Evolutionary conservation across 2,113 vertebrate species (phyloP), one percentile per base, ranked within the genome.

Genomic region (Cariama cristata): DNA sequence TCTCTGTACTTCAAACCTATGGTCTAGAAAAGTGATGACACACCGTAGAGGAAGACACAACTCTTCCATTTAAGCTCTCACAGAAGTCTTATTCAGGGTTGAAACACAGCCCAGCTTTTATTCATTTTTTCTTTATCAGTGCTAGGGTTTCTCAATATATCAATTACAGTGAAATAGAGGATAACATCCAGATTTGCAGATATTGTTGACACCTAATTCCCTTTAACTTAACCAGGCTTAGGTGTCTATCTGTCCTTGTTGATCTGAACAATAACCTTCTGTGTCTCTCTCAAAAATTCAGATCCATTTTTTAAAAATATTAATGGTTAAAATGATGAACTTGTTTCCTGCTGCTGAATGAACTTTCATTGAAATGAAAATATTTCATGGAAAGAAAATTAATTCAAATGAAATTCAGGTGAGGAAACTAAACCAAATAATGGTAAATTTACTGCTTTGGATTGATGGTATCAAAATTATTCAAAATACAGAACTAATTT

Each of bases 181-280:
- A 55, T 26, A 81, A 32, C 8, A 88, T 44, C 9, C 33, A 35
- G 7, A 68, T 49, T 60, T 3, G 2, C 21, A 35, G 6, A 5
- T 8, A 33, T 1, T 11, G 5, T 26, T 79, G 17, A 6, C 2
- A 58, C 1, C 1, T 3, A 44, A 9, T 33, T 66, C 6, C 11
- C 14, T 75, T 22, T 42, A 45, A 18, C 4, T 38, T 49, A 53
- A 27, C 3, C 42, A 2, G 2, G 1, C 60, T 68, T 47, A 47
- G 15, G 6, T 40, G 9, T 4, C 21, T 32, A 6, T 22, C 8
- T 60, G 18, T 9, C 21, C 21, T 22, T 53, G 5, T 1, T 38
- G 19, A 73, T 58, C 27, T 45, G 35, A 90, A 44, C 7, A 12
- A 35, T 8, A 38, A 42, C 1, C 0, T 45, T 42, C 40, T 58